A percentile compares a stretch with the other conserved stretches of the same genome.
These are phyloP conservation scores for Ailurus styani DNA, from an alignment of 2,113 vertebrate genomes.

Conservation along the genomic window DNA sequence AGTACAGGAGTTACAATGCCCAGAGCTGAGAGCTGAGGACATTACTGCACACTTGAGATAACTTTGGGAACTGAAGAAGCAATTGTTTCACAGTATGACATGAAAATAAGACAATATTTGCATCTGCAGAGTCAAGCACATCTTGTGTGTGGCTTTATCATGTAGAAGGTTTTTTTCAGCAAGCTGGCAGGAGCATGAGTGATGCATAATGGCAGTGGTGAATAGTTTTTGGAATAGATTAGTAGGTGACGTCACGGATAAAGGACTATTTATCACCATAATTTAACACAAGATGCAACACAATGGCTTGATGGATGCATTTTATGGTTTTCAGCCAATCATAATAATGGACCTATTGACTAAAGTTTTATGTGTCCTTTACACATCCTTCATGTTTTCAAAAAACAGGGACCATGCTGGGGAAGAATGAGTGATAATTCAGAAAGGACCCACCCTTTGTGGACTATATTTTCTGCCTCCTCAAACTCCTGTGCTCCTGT, in stretches of 20 bases:
- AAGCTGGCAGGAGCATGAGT: constrained; percentile 75
- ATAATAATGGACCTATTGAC: constrained; percentile 87
- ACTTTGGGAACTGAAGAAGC: constrained; percentile 76
- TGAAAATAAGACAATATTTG: constrained; percentile 79
- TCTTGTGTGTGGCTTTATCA: constrained; percentile 66
- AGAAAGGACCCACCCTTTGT: constrained; percentile 58
- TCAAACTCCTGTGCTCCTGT: background rate
- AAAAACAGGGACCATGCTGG: constrained; percentile 51
- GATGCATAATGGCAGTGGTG: constrained; percentile 78
- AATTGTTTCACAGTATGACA: constrained; percentile 80
- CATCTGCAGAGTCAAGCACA: constrained; percentile 60
- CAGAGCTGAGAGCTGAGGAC: constrained; percentile 77
- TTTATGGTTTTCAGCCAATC: constrained; percentile 87
- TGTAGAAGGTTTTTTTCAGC: constrained; percentile 71
- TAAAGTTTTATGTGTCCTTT: constrained; percentile 84
- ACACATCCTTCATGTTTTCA: constrained; percentile 78
- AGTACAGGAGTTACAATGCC: constrained; percentile 79
- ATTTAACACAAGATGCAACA: constrained; percentile 84
- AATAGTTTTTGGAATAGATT: constrained; percentile 85
- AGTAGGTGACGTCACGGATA: constrained; percentile 83
- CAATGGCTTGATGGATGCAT: constrained; percentile 84
- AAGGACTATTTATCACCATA: constrained; percentile 84
- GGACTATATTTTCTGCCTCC: constrained; percentile 38
- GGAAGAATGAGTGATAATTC: constrained; percentile 63
- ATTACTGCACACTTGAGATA: constrained; percentile 79